phyloP scores from a whole-genome alignment of 2,888 invertebrate genomes.

The Ethmia dodecea region DNA sequence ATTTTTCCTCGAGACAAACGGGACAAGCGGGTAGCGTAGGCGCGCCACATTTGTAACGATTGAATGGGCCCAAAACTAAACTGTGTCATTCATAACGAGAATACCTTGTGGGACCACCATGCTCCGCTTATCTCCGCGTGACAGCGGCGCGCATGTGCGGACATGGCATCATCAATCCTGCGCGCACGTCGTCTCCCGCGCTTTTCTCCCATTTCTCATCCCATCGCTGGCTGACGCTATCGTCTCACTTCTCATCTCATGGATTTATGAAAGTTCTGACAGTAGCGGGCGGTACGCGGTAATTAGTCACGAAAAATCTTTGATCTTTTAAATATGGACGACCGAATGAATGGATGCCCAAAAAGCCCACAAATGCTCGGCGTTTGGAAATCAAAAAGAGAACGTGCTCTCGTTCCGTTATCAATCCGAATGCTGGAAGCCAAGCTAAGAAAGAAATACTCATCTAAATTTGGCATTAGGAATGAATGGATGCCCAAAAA shows the following conservation, averaged over 20 bases:
- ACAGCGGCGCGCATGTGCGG: constrained; percentile 20
- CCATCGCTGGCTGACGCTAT: constrained; percentile 24
- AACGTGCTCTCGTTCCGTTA: constrained; percentile 5
- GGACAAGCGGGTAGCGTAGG: not conserved
- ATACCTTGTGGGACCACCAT: constrained; percentile 45
- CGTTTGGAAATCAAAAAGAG: not conserved
- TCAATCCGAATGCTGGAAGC: constrained; percentile 3
- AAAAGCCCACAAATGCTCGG: no score
- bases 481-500: no score
- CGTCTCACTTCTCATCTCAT: constrained; percentile 23
- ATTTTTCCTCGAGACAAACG: no score
- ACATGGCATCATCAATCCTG: constrained; percentile 52
- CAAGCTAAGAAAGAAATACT: constrained; percentile 38
- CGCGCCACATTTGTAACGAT: constrained; percentile 11
- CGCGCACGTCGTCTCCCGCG: constrained; percentile 30
- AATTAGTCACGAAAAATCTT: constrained; percentile 23
- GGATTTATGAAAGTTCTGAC: constrained; percentile 27
- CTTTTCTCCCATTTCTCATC: constrained; percentile 43
- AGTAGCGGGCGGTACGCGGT: constrained; percentile 24
- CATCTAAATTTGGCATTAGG: constrained; percentile 68
- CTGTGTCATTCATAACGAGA: constrained; percentile 36
- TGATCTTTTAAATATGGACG: constrained; percentile 7
- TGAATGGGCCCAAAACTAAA: constrained; percentile 22
- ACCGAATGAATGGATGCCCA: constrained; percentile 1
- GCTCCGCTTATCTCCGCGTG: constrained; percentile 34